A percentile compares a stretch with the other conserved stretches of the same genome.
phyloP scores from a whole-genome alignment of 2,797 vertebrate genomes.

The Capromys pilorides region DNA sequence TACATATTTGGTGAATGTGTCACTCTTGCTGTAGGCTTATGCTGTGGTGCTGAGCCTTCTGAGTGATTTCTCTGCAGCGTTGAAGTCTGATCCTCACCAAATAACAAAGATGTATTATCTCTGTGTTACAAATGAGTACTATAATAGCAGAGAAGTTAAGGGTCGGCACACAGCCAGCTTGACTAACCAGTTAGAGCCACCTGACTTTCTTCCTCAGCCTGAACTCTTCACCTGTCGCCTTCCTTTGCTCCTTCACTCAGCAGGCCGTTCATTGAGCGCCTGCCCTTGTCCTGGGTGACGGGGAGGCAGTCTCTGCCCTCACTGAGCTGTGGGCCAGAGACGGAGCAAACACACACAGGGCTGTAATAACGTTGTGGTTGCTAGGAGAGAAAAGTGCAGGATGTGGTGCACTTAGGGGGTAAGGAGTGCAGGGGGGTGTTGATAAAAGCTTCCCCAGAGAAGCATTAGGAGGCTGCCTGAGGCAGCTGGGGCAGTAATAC shows the following conservation, averaged over 20 bases:
- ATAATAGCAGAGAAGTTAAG: constrained; percentile 5
- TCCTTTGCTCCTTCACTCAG: background rate
- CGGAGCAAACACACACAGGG: background rate
- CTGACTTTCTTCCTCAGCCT: background rate
- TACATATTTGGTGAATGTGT: constrained; percentile 42
- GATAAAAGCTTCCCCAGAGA: constrained; percentile 17
- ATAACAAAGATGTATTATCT: background rate
- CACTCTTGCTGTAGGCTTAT: background rate
- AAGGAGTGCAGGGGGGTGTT: background rate
- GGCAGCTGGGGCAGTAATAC: background rate
- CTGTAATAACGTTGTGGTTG: background rate
- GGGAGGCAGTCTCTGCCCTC: background rate
- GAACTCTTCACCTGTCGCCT: background rate
- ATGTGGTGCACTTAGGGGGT: background rate
- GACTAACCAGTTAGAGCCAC: background rate
- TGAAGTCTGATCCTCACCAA: constrained; percentile 51
- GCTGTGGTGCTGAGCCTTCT: background rate
- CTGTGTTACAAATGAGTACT: background rate
- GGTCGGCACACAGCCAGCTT: background rate
- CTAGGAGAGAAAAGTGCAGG: background rate
- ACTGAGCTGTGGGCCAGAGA: background rate
- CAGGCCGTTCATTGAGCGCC: background rate
- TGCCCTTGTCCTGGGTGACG: background rate
- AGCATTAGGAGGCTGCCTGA: background rate
- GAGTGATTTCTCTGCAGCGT: constrained; percentile 40